These are phyloP conservation scores for Elachura formosa DNA, from an alignment of 2,113 vertebrate species.

Conservation along the genomic window DNA sequence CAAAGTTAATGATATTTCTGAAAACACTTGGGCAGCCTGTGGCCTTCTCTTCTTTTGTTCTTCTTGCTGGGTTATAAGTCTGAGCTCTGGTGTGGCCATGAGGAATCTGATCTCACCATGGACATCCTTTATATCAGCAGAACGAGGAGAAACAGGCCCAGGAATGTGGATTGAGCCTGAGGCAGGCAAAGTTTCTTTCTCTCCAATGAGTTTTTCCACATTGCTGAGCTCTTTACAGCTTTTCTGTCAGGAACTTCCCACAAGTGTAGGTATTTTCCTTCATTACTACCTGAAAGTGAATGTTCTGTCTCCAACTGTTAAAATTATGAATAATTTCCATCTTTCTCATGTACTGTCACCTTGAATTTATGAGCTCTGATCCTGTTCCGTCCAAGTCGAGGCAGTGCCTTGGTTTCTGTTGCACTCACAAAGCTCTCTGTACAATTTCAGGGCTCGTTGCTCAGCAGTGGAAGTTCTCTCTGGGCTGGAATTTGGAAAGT, in stretches of 20 bases:
- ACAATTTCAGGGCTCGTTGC: background rate
- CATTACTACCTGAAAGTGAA: background rate
- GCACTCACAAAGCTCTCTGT: background rate
- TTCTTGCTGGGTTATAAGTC: background rate
- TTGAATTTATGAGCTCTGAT: background rate
- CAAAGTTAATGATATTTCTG: background rate
- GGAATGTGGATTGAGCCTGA: fast-evolving
- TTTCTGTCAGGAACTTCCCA: background rate
- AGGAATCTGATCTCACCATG: fast-evolving
- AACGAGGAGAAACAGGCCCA: background rate
- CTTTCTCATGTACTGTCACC: background rate
- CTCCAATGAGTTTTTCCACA: background rate
- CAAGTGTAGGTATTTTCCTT: background rate
- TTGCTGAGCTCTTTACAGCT: background rate
- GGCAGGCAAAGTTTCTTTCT: background rate
- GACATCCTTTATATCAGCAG: background rate
- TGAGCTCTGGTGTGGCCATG: background rate
- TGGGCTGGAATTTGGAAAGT: background rate
- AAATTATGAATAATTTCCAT: background rate
- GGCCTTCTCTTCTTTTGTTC: background rate
- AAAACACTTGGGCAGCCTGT: background rate
- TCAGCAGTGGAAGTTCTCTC: background rate
- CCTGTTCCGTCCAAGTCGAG: background rate
- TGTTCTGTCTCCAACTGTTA: background rate
- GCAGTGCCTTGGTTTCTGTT: background rate